Base-by-base conservation (phyloP, 2,797 vertebrate species). In the Lepus oiostolus region DNA sequence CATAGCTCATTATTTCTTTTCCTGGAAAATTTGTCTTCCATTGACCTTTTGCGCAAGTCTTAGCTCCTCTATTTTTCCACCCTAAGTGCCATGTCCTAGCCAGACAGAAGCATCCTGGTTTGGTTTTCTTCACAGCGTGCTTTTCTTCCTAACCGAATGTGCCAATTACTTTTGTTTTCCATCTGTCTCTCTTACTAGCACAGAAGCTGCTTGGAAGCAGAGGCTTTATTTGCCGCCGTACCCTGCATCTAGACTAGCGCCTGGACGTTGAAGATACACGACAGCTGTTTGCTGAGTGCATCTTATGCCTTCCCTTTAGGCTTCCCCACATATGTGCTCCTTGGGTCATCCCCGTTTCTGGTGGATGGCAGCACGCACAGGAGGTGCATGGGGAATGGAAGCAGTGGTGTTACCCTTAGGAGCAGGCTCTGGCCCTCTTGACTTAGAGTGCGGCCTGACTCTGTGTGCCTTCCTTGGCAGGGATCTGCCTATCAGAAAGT, bases 121-220 rank as follows among this genome's bases (percentile, higher is more conserved):
- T 83, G 63, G 52, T 88, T 42, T 60, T 67, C 86, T 86, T 93
- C 54, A 79, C 28, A 38, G 24, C 12, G 7, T 60, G 32, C 26
- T 82, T 85, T 86, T 54, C 8, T 94, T 95, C 88, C n/a, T 79
- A 22, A 80, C 54, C 2, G 47, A 70, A 71, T 65, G 8, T 74
- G 26, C 54, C 19, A 58, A 21, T 87, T 75, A 19, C 30, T 90
- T 89, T 94, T 28, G 2, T 58, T 76, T 83, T 75, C 26, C 8
- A 62, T 83, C 30, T 75, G 3, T 93, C 26, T 83, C 62, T 26
- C 7, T 50, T 47, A 58, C 8, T 90, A 70, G 79, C 68, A 52
- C 72, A 38, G 19, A 90, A 79, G 26, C 58, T 94, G 21, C 60
- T 92, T 72, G 60, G 79, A 85, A 52, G 90, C n/a, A 83, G 58